Evolutionary conservation across 2,797 vertebrate genomes (phyloP), one percentile per base, ranked within the genome.

Genomic region (Pogonophryne albipinna): DNA sequence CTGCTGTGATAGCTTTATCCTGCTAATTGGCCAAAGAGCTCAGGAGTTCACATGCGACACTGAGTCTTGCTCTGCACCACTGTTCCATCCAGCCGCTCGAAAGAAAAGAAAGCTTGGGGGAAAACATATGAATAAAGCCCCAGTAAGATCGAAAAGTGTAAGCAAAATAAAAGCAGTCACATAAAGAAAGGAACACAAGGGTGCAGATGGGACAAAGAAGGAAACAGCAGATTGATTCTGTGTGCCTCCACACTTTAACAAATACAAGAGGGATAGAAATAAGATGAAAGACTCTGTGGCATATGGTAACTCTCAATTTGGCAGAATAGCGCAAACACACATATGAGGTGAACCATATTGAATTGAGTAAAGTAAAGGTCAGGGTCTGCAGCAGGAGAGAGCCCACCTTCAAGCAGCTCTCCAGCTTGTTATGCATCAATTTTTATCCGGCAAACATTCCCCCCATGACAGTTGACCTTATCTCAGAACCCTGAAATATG

Each of bases 381-480:
- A 93, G 63, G 93, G 44, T 67, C 77, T 69, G 69, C 58, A 80
- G 86, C 76, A 84, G 77, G 86, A 87, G 91, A 87, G 67, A 94
- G 92, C 92, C 87, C 91, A 94, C 86, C 70, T 83, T 59, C 89
- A 92, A 76, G 91, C 77, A 87, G 71, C 90, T 93, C 91, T 91
- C 64, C 91, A 58, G 87, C 84, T 93, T 91, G 80, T 94, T 96
- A 87, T 15, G 34, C 93, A 94, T 95, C 87, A 87, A 82, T 93
- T 95, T 96, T 91, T 86, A 93, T 93, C 93, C 53, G 82, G 82
- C 79, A 94, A 95, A 94, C 94, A 92, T 86, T 94, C 88, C 92
- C 92, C 89, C 66, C 34, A 53, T 92, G 94, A 94, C 92, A 95
- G 93, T 41, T 96, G 95, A 96, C 95, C 95, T 97, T 97, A 95